Conservation (phyloP, 2,888 invertebrate species). For the Bugulina stolonifera region DNA sequence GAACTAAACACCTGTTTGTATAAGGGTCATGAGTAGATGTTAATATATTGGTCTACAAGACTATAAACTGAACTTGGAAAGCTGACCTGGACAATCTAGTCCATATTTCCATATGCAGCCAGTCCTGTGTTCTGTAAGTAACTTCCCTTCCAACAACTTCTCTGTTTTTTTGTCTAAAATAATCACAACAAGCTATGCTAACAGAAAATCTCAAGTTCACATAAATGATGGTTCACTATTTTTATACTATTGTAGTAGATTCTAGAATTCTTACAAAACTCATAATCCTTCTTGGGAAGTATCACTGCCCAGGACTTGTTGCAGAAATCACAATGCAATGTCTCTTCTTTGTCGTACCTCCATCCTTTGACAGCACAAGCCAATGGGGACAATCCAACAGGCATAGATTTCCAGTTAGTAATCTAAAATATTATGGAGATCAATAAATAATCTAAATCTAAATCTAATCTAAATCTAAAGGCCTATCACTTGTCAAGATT, state of each 20-base stretch:
- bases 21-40: background rate
- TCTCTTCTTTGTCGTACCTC: background rate
- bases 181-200: too few relatives aligned
- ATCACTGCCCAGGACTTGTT: background rate
- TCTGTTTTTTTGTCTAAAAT: background rate
- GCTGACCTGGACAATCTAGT: conserved; percentile 6
- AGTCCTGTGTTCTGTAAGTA: background rate
- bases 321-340: conserved; percentile 10
- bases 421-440: background rate
- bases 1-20: too few relatives aligned
- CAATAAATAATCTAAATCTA: too few relatives aligned
- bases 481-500: too few relatives aligned
- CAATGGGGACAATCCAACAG: conserved; percentile 12
- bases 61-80: background rate
- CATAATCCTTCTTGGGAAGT: conserved; percentile 4
- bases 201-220: too few relatives aligned
- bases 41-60: background rate
- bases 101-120: conserved; percentile 7
- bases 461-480: too few relatives aligned
- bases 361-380: background rate
- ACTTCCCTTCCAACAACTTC: background rate
- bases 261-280: conserved; percentile 18
- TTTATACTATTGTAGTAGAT: too few relatives aligned
- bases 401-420: background rate
- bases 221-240: too few relatives aligned